A percentile compares a stretch with the other conserved stretches of the same genome.
Conservation (phyloP, 2,797 vertebrate species). For the Holocentrus rufus region DNA sequence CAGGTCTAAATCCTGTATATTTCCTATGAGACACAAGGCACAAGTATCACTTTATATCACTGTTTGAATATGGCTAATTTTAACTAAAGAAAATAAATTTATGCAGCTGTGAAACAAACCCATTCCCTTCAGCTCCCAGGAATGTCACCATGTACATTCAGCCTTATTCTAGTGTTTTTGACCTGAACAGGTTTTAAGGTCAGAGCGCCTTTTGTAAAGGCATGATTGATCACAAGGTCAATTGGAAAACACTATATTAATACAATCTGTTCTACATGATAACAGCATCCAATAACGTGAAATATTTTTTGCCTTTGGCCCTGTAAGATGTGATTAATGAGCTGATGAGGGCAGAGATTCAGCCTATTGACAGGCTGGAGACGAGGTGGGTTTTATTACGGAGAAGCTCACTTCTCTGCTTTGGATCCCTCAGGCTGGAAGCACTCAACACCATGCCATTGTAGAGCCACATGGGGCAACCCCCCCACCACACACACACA, state of each 20-base stretch:
- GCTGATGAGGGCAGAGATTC: slow-evolving; percentile 37
- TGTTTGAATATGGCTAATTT: background rate
- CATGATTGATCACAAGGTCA: slow-evolving; percentile 52
- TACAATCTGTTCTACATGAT: slow-evolving; percentile 48
- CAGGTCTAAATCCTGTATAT: too few relatives aligned
- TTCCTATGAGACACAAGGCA: too few relatives aligned
- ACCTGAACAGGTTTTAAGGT: slow-evolving; percentile 6
- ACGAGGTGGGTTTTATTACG: slow-evolving; percentile 62
- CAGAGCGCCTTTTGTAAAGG: slow-evolving; percentile 31
- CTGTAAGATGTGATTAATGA: slow-evolving; percentile 78
- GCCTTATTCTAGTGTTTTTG: background rate
- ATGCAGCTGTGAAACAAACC: too few relatives aligned
- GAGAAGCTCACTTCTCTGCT: slow-evolving; percentile 17
- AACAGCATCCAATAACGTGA: slow-evolving; percentile 33
- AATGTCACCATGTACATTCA: background rate
- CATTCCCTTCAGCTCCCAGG: too few relatives aligned
- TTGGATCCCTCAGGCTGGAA: slow-evolving; percentile 60
- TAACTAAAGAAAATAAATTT: background rate
- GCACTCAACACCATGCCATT: slow-evolving; percentile 69
- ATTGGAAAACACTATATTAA: slow-evolving; percentile 42
- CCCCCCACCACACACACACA: slow-evolving; percentile 2
- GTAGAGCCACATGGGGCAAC: slow-evolving; percentile 27
- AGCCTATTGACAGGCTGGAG: slow-evolving; percentile 62
- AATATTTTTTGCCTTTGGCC: slow-evolving; percentile 39
- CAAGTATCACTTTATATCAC: too few relatives aligned